Base-by-base conservation (phyloP, 2,797 vertebrate species). In the Spheniscus humboldti region DNA sequence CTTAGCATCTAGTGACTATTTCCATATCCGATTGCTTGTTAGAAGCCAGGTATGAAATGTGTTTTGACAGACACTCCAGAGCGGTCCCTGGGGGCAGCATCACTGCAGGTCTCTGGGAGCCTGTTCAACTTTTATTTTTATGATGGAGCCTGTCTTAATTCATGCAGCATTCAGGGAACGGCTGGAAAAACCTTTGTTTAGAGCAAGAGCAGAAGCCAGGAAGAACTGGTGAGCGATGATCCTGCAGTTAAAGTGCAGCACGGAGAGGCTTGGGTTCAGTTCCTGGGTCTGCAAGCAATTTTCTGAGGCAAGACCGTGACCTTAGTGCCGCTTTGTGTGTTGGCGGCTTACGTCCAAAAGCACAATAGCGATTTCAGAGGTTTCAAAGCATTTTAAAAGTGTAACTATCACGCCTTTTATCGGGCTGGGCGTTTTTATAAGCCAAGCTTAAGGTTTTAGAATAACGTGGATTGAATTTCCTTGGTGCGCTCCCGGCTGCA, bases 321-420 rank as follows among this genome's bases (percentile, higher is more conserved):
- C 90, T 94, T 55, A 62, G 80, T 6, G 7, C 31, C 0, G 45
- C 94, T 80, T 92, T 88, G 84, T 87, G 73, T 79, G 78, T 68
- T 8, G 6, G 81, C 45, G 1, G 57, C 92, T 78, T 37, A n/a
- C 1, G 15, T 68, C 68, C 14, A 0, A 71, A 52, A 75, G 87
- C 57, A 93, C 90, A 92, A 91, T 72, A 83, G 91, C 25, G 2
- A 90, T 96, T 94, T 93, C 91, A 92, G 92, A 92, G 92, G 86
- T 81, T 95, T 94, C 87, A 72, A 69, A 88, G 94, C 92, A 22
- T 83, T 94, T 94, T 92, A 88, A 91, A 91, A 92, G 91, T 93
- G 87, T 93, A 95, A 92, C 96, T 92, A 31, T 81, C 39, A 0
- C 52, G 92, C 71, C 90, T 91, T 89, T 92, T 91, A 68, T 74